A percentile compares a stretch with the other conserved stretches of the same genome.
These are phyloP conservation scores for Harpegnathos saltator DNA, from an alignment of 1,140 invertebrate genomes.

Conservation along the genomic window DNA sequence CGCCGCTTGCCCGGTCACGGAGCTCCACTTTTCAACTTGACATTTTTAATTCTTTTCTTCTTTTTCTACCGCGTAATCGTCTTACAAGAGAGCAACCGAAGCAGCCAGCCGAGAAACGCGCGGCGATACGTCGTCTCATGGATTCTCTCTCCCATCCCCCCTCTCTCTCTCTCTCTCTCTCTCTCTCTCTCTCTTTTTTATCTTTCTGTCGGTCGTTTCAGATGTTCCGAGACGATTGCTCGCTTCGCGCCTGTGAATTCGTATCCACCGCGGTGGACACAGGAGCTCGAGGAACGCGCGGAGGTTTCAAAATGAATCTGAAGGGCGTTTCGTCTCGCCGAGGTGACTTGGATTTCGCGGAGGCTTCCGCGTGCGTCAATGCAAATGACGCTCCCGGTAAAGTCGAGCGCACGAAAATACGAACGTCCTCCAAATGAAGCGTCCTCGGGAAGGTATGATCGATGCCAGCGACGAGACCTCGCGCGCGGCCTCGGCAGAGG, in stretches of 20 bases:
- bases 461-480: constrained; percentile 3
- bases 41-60: constrained; percentile 74
- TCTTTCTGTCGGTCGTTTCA: not conserved
- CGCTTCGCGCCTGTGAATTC: constrained; percentile 39
- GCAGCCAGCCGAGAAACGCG: constrained; percentile 40
- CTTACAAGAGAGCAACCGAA: constrained; percentile 65
- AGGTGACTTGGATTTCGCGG: too few species aligned
- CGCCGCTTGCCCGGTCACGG: constrained; percentile 44
- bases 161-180: not conserved
- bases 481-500: constrained; percentile 23
- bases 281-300: not conserved
- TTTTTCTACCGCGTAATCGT: constrained; percentile 75
- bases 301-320: too few species aligned
- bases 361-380: too few species aligned
- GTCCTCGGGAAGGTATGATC: not conserved
- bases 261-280: too few species aligned
- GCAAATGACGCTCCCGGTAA: too few species aligned
- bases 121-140: constrained; percentile 12
- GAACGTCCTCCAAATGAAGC: not conserved
- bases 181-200: not conserved
- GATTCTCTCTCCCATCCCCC: not conserved
- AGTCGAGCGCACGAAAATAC: too few species aligned
- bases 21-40: constrained; percentile 77
- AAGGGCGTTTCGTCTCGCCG: too few species aligned
- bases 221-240: constrained; percentile 28